These are phyloP conservation scores for Protobothrops mucrosquamatus DNA, from an alignment of 2,113 vertebrate genomes.

Conservation along the genomic window DNA sequence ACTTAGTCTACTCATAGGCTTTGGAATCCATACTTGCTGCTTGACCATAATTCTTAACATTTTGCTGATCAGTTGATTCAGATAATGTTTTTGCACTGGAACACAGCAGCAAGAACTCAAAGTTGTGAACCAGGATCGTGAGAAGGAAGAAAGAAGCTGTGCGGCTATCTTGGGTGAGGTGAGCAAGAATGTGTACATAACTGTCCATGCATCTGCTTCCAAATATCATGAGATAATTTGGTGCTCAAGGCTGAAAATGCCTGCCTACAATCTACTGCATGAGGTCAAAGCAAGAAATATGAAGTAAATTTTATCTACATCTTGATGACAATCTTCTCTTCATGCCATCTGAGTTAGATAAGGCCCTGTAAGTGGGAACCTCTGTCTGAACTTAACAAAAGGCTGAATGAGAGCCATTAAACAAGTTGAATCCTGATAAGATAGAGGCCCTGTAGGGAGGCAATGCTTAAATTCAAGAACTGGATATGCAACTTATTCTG, in stretches of 20 bases:
- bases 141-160: not conserved
- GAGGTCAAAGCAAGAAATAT: not conserved
- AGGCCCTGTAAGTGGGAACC: not conserved
- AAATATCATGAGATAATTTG: not conserved
- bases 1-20: not conserved
- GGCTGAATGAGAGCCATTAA: not conserved
- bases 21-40: not conserved
- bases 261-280: not conserved
- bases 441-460: not conserved
- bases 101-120: not conserved
- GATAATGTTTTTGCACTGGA: not conserved
- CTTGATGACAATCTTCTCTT: not conserved
- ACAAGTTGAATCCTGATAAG: not conserved
- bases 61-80: not conserved
- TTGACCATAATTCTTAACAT: not conserved
- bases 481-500: not conserved
- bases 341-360: not conserved
- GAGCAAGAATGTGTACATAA: not conserved
- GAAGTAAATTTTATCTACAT: not conserved
- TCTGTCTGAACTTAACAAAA: not conserved
- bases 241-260: not conserved
- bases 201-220: not conserved
- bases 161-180: not conserved
- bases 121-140: not conserved
- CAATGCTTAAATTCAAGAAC: not conserved